Conservation (phyloP, 1,140 invertebrate genomes). For the Asbolus verrucosus region DNA sequence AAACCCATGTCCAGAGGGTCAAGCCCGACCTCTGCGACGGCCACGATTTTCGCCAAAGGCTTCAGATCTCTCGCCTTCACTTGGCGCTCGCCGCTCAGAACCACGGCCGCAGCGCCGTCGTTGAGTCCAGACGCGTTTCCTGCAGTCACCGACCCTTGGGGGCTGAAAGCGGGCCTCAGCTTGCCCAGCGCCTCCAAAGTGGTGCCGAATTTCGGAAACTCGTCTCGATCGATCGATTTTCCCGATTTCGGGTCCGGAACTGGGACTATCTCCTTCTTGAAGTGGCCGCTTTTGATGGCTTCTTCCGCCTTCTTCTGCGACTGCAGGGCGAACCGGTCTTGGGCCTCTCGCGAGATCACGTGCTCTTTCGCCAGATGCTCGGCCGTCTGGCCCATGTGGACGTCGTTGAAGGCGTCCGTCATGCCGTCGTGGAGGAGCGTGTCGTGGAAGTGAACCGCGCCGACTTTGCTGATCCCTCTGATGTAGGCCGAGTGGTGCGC, state of each 20-base stretch:
- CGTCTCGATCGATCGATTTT: conserved; percentile 71
- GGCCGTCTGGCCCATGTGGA: conserved; percentile 89
- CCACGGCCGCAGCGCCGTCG: conserved; percentile 87
- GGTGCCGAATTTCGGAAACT: conserved; percentile 75
- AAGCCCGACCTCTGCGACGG: conserved; percentile 74
- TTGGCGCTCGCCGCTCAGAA: conserved; percentile 74
- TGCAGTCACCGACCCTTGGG: conserved; percentile 80
- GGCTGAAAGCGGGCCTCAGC: conserved; percentile 70
- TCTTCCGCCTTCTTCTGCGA: conserved; percentile 79
- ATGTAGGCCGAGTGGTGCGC: conserved; percentile 79
- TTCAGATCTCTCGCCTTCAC: conserved; percentile 66
- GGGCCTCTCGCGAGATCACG: conserved; percentile 77
- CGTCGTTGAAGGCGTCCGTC: conserved; percentile 81
- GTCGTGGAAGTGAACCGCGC: conserved; percentile 75
- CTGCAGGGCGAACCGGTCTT: conserved; percentile 79
- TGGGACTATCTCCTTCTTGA: conserved; percentile 79
- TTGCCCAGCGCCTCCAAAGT: conserved; percentile 72
- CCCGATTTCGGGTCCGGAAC: conserved; percentile 71
- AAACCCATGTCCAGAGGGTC: conserved; percentile 83
- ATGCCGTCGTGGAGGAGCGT: conserved; percentile 83
- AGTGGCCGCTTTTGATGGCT: conserved; percentile 75
- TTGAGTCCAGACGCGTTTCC: conserved; percentile 89
- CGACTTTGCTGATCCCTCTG: conserved; percentile 81
- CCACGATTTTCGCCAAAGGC: conserved; percentile 76
- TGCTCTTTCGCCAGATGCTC: conserved; percentile 85